A percentile compares a stretch with the other conserved stretches of the same genome.
Evolutionary conservation across 2,888 invertebrate species (phyloP).

Genomic region (Spialia ferax): DNA sequence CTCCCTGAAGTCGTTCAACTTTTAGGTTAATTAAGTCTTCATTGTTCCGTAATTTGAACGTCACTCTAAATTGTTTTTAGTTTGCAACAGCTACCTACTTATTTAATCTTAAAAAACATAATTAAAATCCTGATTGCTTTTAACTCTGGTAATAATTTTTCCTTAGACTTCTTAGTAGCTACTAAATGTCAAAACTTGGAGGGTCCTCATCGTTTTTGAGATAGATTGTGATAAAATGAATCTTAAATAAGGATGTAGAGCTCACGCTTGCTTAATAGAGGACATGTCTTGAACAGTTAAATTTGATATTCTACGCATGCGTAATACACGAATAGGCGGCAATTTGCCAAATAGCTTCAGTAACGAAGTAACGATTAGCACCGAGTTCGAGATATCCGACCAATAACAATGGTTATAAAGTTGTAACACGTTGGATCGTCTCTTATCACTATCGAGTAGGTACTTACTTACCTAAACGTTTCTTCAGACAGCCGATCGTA

Average conservation of each 20-base stretch:
- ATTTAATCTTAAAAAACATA: constrained; percentile 20
- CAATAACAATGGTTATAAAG: constrained; percentile 7
- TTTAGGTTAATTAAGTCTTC: constrained; percentile 49
- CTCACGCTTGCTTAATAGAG: neutral
- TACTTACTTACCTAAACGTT: too few relatives aligned
- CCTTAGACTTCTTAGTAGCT: too few relatives aligned
- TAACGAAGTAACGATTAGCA: constrained; percentile 21
- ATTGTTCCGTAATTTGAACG: constrained; percentile 46
- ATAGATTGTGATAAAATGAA: neutral
- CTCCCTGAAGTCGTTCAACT: constrained; percentile 47
- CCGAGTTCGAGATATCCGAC: neutral
- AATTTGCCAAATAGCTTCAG: constrained; percentile 21
- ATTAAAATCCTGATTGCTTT: constrained; percentile 37
- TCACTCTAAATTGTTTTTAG: constrained; percentile 30
- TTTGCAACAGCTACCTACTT: constrained; percentile 18
- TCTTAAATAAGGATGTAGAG: neutral
- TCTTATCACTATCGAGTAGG: constrained; percentile 9
- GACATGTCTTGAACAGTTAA: constrained; percentile 22
- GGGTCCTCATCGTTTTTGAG: neutral
- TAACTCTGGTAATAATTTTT: neutral
- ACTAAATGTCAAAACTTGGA: neutral
- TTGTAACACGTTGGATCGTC: too few relatives aligned
- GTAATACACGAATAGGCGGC: constrained; percentile 5
- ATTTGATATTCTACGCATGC: constrained; percentile 22
- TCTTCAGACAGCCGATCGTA: too few relatives aligned